Base-by-base conservation (phyloP, 2,888 invertebrate genomes). In the Gandaritis pyraliata region DNA sequence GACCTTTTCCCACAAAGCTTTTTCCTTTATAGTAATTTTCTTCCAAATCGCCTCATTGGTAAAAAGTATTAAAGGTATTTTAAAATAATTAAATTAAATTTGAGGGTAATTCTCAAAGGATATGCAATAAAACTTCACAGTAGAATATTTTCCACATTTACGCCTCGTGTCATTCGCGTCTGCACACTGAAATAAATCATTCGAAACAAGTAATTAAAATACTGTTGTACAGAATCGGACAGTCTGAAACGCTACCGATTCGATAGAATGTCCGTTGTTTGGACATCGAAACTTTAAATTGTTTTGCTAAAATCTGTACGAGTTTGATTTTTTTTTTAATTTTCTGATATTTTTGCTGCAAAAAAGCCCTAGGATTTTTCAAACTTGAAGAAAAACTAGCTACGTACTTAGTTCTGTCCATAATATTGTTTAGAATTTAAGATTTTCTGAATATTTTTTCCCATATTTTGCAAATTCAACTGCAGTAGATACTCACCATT, bases 191-290 rank as follows among this genome's bases (percentile, higher is more conserved):
- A 77, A 88, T 92, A 90, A 92, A 92, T 92, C 92, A 92, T 91
- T 85, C 79, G 78, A 88, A 90, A 88, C 88, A 83, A 90, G 89
- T 92, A 91, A 92, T 92, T 92, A 92, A 92, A 92, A 92, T 84
- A 85, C 87, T 88, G 85, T 82, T 85, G 84, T 80, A 86, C 80
- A 83, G 86, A 88, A 90, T 90, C 89, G 85, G 86, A 83, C 86
- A 78, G 82, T 84, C 81, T 77, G 83, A 82, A 87, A 85, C 85
- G 85, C 78, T 75, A 46, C 36, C 56, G 43, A 60, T 55, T 54
- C 13, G 49, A 50, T 53, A 41, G 39, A 57, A 43, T 41, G 30
- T 51, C 33, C 48, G 45, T 49, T 60, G 33, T 55, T 47, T 47
- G 56, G 56, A 61, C 61, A 56, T 33, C 55, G 33, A 61, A 46